A percentile compares a stretch with the other conserved stretches of the same genome.
phyloP scores from a whole-genome alignment of 30 jellyfish, hydroid and myxozoan genomes.

The Clytia hemisphaerica region DNA sequence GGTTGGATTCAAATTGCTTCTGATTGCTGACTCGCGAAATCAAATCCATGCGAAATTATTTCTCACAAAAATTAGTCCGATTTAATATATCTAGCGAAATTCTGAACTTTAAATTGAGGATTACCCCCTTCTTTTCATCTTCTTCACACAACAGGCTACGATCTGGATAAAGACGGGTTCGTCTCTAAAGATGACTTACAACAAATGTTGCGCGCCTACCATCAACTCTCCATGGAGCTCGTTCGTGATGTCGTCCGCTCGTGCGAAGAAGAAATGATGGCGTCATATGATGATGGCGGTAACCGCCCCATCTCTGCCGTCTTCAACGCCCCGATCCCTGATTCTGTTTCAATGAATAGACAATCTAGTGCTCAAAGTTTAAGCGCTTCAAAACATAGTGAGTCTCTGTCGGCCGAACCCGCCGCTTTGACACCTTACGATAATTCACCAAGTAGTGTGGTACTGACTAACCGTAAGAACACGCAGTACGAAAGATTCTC shows the following conservation, averaged over 20 bases:
- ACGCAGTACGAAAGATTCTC: conserved; percentile 39
- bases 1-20: too few relatives aligned
- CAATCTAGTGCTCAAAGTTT: too few relatives aligned
- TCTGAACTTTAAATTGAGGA: too few relatives aligned
- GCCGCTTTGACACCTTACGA: not conserved
- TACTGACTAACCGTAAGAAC: conserved; percentile 4
- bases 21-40: too few relatives aligned
- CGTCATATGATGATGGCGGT: conserved; percentile 77
- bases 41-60: too few relatives aligned
- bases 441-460: not conserved
- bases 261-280: conserved; percentile 95
- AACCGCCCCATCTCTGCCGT: conserved; percentile 92
- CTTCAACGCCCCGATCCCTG: conserved; percentile 95
- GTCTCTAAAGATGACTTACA: conserved; percentile 66
- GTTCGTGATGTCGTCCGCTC: conserved; percentile 95
- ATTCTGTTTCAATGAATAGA: too few relatives aligned
- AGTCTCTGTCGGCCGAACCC: not conserved
- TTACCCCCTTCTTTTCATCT: too few relatives aligned
- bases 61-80: too few relatives aligned
- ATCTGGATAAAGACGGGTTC: conserved; percentile 72
- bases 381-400: not conserved
- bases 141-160: too few relatives aligned
- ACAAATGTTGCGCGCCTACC: conserved; percentile 74
- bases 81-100: too few relatives aligned
- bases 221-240: conserved; percentile 74